A percentile compares a stretch with the other conserved stretches of the same genome.
phyloP scores from a whole-genome alignment of 2,797 vertebrate species.

The Microhierax caerulescens region DNA sequence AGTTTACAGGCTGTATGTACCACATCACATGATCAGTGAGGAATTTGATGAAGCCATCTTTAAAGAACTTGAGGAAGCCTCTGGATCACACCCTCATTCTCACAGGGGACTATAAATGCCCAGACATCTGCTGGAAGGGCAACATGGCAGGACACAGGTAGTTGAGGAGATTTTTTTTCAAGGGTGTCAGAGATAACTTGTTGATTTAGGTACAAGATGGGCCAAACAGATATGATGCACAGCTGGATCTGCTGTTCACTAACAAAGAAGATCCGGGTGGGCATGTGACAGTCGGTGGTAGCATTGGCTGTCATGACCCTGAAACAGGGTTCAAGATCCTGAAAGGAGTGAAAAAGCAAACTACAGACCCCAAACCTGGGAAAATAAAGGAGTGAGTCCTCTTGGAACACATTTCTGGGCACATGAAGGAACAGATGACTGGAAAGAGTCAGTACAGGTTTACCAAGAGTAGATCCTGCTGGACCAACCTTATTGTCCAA shows the following conservation, averaged over 20 bases:
- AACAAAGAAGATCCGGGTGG: fast-evolving
- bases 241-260: neutral
- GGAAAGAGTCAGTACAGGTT: neutral
- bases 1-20: neutral
- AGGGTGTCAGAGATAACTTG: neutral
- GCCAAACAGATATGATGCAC: neutral
- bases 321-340: neutral
- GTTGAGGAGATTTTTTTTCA: neutral
- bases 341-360: neutral
- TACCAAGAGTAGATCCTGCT: neutral
- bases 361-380: fast-evolving
- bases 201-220: neutral
- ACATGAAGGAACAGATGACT: neutral
- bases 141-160: neutral
- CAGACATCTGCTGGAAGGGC: neutral
- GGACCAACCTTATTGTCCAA: neutral
- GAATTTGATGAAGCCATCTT: neutral
- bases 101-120: neutral
- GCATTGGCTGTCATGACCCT: fast-evolving
- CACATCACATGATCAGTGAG: neutral
- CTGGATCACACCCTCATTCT: neutral
- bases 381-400: neutral
- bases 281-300: neutral
- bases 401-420: neutral
- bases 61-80: neutral